phyloP scores from a whole-genome alignment of 2,113 vertebrate genomes.

The Lichenostomus cassidix region DNA sequence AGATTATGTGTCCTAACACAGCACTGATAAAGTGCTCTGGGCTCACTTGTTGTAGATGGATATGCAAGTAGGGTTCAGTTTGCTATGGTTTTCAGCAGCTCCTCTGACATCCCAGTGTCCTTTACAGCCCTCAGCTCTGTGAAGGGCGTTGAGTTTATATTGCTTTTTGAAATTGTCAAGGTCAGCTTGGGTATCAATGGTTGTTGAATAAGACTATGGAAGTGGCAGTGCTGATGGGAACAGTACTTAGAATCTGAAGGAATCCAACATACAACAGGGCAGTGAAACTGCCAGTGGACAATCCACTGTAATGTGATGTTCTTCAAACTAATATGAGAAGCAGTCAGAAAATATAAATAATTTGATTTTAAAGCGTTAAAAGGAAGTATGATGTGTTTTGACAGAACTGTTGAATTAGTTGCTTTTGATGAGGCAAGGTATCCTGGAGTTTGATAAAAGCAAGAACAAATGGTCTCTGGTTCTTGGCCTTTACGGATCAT shows the following conservation, averaged over 20 bases:
- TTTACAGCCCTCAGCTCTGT: neutral
- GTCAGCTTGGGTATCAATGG: neutral
- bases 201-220: neutral
- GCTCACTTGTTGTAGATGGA: neutral
- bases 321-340: neutral
- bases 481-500: neutral
- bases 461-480: neutral
- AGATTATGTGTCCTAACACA: neutral
- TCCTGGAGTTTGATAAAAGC: neutral
- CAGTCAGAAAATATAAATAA: neutral
- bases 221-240: neutral
- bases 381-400: neutral
- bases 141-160: neutral
- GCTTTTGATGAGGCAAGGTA: neutral
- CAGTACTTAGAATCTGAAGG: neutral
- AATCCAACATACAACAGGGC: neutral
- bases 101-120: neutral
- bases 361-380: neutral
- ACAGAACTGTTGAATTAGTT: neutral
- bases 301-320: neutral
- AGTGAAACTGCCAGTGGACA: neutral
- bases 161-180: neutral
- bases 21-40: neutral
- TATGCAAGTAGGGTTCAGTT: neutral
- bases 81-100: neutral